Conservation (phyloP, 2,113 vertebrate species). For the Upupa epops region DNA sequence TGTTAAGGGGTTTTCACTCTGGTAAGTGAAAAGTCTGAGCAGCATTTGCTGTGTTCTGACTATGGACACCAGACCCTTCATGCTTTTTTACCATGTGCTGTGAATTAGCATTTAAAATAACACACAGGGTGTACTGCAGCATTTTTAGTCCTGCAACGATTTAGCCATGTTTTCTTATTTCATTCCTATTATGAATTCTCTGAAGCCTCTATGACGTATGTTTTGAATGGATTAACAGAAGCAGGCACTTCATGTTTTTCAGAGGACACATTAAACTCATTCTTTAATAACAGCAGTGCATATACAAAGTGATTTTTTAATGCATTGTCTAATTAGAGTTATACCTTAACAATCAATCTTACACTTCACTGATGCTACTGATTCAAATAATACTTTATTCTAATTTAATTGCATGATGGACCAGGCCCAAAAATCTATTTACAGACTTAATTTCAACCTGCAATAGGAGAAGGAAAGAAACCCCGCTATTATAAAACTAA, state of each 20-base stretch:
- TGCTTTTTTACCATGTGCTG: background rate
- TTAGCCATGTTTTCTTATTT: background rate
- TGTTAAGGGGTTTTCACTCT: background rate
- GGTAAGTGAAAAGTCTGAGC: background rate
- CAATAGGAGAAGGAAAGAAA: rapidly evolving
- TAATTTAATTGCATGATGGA: background rate
- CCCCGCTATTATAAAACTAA: background rate
- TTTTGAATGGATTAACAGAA: conserved; percentile 15
- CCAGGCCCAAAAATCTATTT: background rate
- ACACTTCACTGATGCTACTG: background rate
- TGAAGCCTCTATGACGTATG: background rate
- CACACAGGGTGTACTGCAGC: background rate
- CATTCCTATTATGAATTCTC: background rate
- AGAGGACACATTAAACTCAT: background rate
- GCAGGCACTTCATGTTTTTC: background rate
- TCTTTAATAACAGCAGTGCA: background rate
- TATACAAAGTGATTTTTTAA: background rate
- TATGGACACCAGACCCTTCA: background rate
- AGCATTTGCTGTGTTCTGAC: background rate
- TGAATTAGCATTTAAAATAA: background rate
- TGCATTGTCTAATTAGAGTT: background rate
- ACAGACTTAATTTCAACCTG: background rate
- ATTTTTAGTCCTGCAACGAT: background rate
- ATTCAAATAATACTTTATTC: conserved; percentile 1
- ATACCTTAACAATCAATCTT: conserved; percentile 16